These are phyloP conservation scores for Mus spretus DNA, from an alignment of 2,797 vertebrate genomes.

Conservation along the genomic window DNA sequence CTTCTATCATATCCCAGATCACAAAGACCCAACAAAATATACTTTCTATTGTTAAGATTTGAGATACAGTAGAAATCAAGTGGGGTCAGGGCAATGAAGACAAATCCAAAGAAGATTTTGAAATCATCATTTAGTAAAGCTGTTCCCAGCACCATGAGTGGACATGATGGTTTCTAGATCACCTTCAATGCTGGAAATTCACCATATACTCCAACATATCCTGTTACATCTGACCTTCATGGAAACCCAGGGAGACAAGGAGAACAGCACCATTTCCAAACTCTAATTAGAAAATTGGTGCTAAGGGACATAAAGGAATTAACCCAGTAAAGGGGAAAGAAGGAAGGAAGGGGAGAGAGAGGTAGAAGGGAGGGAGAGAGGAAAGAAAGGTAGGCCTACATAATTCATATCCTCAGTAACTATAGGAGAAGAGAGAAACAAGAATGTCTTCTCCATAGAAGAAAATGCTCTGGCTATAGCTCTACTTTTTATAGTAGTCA, in stretches of 20 bases:
- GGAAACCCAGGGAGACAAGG: neutral
- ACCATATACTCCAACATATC: neutral
- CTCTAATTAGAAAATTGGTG: constrained; percentile 53
- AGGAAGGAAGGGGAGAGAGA: neutral
- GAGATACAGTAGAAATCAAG: neutral
- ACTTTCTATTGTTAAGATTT: neutral
- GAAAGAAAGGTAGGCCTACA: neutral
- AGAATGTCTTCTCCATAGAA: neutral
- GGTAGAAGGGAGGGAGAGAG: neutral
- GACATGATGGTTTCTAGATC: neutral
- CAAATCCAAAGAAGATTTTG: neutral
- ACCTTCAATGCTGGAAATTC: neutral
- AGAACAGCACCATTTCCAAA: constrained; percentile 12
- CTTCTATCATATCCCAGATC: neutral
- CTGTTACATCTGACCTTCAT: constrained; percentile 26
- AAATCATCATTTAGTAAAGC: neutral
- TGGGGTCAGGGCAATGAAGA: neutral
- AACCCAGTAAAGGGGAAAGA: neutral
- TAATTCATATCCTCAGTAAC: neutral
- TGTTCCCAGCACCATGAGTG: neutral
- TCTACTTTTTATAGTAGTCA: neutral
- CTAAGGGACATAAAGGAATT: constrained; percentile 6
- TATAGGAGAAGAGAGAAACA: neutral
- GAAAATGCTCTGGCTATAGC: neutral
- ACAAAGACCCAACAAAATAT: neutral